Conservation (phyloP, 2,113 vertebrate species). For the Marcusenius ussheri region DNA sequence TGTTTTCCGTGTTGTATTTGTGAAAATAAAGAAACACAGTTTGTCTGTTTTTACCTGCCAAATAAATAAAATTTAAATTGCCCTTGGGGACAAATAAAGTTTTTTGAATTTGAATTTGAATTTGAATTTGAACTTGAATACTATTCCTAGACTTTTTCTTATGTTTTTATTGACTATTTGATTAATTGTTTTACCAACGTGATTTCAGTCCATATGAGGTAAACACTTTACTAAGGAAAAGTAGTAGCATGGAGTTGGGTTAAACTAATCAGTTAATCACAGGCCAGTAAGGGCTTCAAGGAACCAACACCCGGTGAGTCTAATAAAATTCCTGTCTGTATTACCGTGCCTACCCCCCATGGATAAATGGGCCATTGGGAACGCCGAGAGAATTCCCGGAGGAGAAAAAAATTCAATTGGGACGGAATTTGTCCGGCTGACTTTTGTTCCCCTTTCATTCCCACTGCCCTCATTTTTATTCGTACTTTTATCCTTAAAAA, state of each 20-base stretch:
- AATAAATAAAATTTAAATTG: constrained; percentile 22
- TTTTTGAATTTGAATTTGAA: no score
- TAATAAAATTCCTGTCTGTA: background rate
- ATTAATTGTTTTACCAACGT: background rate
- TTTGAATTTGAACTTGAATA: no score
- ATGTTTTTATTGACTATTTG: constrained; percentile 5
- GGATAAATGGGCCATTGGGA: background rate
- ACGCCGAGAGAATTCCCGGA: background rate
- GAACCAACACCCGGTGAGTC: background rate
- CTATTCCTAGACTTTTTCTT: constrained; percentile 14
- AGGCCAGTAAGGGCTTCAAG: background rate
- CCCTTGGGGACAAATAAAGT: no score
- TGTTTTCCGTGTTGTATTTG: constrained; percentile 33
- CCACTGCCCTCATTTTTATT: background rate
- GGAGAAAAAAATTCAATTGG: background rate
- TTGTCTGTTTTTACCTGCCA: constrained; percentile 18
- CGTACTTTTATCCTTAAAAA: background rate
- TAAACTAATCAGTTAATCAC: background rate
- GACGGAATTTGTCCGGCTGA: background rate
- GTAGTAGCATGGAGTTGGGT: background rate
- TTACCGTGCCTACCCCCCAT: background rate
- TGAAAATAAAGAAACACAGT: background rate
- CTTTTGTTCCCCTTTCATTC: background rate
- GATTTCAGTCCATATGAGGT: background rate
- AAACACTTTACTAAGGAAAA: background rate